Evolutionary conservation across 2,888 invertebrate species (phyloP), one percentile per base, ranked within the genome.

Genomic region (Pocota personata): DNA sequence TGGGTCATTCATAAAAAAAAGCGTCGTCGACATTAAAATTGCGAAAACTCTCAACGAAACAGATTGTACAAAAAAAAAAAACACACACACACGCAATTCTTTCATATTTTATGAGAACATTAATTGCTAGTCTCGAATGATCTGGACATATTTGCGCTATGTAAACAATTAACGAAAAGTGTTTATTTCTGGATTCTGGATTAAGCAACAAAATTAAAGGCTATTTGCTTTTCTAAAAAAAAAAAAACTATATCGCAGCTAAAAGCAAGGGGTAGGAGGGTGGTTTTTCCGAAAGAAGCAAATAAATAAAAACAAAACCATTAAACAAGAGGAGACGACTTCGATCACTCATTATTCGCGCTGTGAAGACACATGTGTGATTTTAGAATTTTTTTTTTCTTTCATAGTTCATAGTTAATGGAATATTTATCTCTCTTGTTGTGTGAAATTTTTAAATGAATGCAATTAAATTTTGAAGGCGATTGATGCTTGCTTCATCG

Each of bases 1-100:
- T 66, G 24, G 62, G 37, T 62, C 84, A 84, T 84, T 84, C 84
- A 84, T 84, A 75, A 84, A 79, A 84, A 43, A n/a, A 24, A 37
- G 40, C 37, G 14, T n/a, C 37, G 14, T 21, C 8, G 32, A 52
- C 21, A 19, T 35, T n/a, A 16, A 52, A 57, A 57, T 37, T 37
- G 35, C 24, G 12, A 43, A 10, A 50, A 77, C 24, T 32, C 58
- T 60, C 52, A 60, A 60, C 50, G 60, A 58, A 77, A 69, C 60
- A 77, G 67, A 48, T 66, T 46, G 57, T 35, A 16, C 21, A 10
- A 37, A 27, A 46, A 32, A 46, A 7, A 66, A n/a, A n/a, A n/a
- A n/a, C n/a, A n/a, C n/a, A n/a, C n/a, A n/a, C n/a, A n/a, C n/a
- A n/a, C n/a, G n/a, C n/a, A n/a, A n/a, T n/a, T 52, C 8, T 12